phyloP scores from a whole-genome alignment of 2,113 vertebrate species.

The Halichoeres trimaculatus region DNA sequence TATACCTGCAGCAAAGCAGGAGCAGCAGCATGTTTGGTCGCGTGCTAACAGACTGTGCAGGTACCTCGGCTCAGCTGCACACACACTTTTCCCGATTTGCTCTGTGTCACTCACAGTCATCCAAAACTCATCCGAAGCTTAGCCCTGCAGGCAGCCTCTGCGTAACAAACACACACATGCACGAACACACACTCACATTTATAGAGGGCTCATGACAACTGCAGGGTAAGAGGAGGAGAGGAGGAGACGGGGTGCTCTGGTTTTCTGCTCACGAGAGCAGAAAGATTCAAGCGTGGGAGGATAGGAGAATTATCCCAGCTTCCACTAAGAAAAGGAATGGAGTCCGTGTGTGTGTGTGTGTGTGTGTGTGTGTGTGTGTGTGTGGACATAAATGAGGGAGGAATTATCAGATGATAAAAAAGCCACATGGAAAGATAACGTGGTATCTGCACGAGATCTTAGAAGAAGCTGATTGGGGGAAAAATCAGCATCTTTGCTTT shows the following conservation, averaged over 20 bases:
- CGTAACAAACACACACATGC: slow-evolving; percentile 41
- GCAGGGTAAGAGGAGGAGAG: slow-evolving; percentile 67
- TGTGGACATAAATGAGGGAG: slow-evolving; percentile 27
- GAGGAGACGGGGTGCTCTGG: slow-evolving; percentile 67
- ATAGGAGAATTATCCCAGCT: slow-evolving; percentile 75
- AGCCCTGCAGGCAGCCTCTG: slow-evolving; percentile 61
- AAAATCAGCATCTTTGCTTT: background rate
- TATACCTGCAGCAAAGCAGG: slow-evolving; percentile 17
- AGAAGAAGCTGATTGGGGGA: slow-evolving; percentile 1
- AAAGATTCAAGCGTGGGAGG: slow-evolving; percentile 76
- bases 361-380: slow-evolving; percentile 17
- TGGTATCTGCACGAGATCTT: slow-evolving; percentile 19
- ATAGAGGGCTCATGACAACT: slow-evolving; percentile 61
- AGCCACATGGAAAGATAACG: slow-evolving; percentile 28
- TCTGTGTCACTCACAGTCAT: slow-evolving; percentile 54
- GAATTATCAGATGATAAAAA: slow-evolving; percentile 52
- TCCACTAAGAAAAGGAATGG: slow-evolving; percentile 29
- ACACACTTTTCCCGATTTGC: slow-evolving; percentile 45
- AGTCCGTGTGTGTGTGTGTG: slow-evolving; percentile 29
- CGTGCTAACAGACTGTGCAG: slow-evolving; percentile 39
- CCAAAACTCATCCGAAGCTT: slow-evolving; percentile 58
- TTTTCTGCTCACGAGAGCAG: slow-evolving; percentile 76
- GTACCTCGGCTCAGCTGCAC: background rate
- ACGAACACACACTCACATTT: slow-evolving; percentile 19
- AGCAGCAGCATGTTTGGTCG: slow-evolving; percentile 8